phyloP scores from a whole-genome alignment of 2,113 vertebrate genomes.

The Petroica traversi region DNA sequence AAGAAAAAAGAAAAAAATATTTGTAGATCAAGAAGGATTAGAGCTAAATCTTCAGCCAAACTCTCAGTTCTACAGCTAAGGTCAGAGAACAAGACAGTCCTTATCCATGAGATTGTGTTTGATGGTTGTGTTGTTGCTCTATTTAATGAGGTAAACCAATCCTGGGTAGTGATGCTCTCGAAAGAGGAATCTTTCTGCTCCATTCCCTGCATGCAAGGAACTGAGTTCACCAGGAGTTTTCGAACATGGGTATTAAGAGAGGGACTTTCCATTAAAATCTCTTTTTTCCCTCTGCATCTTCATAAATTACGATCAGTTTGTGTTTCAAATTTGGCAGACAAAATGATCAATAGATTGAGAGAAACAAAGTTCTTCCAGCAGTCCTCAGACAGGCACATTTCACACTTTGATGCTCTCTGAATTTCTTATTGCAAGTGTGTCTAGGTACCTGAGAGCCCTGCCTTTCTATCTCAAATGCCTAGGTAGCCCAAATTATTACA shows the following conservation, averaged over 20 bases:
- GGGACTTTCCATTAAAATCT: background rate
- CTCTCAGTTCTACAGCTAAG: background rate
- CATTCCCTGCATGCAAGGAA: background rate
- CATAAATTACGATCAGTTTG: background rate
- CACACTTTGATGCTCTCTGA: background rate
- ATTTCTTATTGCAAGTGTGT: background rate
- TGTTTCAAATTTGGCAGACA: background rate
- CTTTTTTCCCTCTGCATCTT: accelerated
- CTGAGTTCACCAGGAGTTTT: background rate
- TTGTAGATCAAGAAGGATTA: background rate
- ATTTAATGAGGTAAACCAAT: background rate
- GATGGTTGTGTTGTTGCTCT: accelerated
- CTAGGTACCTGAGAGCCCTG: background rate
- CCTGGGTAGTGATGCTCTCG: background rate
- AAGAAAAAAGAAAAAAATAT: background rate
- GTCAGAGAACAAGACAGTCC: background rate
- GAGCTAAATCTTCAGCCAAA: background rate
- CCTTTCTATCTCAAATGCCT: background rate
- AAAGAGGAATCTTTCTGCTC: background rate
- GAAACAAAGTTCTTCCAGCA: background rate
- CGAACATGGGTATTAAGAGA: background rate
- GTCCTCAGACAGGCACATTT: background rate
- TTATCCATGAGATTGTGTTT: background rate
- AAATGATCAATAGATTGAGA: background rate
- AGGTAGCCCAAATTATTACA: background rate